Percentiles rank a stretch among this genome's conserved stretches.
Conservation (phyloP, 1,140 invertebrate genomes). For the Tachypleus tridentatus region DNA sequence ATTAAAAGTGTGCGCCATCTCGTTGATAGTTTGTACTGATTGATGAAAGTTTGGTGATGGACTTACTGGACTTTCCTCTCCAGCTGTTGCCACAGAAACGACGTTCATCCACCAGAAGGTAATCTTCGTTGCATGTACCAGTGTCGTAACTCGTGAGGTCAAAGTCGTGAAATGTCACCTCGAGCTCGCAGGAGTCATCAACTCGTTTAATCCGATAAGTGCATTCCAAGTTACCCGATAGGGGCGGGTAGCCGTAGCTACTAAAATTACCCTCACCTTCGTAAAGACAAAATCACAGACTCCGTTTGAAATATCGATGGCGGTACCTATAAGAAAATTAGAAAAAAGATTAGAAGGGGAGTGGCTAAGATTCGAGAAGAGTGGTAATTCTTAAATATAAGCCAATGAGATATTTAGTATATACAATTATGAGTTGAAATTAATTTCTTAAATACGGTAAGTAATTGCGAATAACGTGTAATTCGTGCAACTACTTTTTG, state of each 20-base stretch:
- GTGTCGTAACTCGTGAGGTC: conserved; percentile 11
- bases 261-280: conserved; percentile 25
- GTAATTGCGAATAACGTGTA: too few relatives aligned
- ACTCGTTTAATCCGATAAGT: conserved; percentile 20
- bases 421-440: too few relatives aligned
- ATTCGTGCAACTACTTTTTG: too few relatives aligned
- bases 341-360: too few relatives aligned
- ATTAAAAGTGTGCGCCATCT: too few relatives aligned
- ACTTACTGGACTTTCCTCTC: conserved; percentile 1
- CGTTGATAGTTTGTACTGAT: too few relatives aligned
- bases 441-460: too few relatives aligned
- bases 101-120: conserved; percentile 12
- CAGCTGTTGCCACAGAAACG: conserved; percentile 19
- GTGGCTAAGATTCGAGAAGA: too few relatives aligned
- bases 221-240: conserved; percentile 22
- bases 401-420: too few relatives aligned
- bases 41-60: too few relatives aligned
- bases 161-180: conserved; percentile 24
- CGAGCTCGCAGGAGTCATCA: conserved; percentile 18
- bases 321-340: too few relatives aligned
- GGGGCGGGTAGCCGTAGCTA: conserved; percentile 19
- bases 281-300: conserved; percentile 24
- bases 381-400: too few relatives aligned
- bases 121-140: conserved; percentile 18
- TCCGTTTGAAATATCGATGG: background rate